A percentile compares a stretch with the other conserved stretches of the same genome.
Conservation (phyloP, 2,113 vertebrate genomes). For the Dermatemys mawii region DNA sequence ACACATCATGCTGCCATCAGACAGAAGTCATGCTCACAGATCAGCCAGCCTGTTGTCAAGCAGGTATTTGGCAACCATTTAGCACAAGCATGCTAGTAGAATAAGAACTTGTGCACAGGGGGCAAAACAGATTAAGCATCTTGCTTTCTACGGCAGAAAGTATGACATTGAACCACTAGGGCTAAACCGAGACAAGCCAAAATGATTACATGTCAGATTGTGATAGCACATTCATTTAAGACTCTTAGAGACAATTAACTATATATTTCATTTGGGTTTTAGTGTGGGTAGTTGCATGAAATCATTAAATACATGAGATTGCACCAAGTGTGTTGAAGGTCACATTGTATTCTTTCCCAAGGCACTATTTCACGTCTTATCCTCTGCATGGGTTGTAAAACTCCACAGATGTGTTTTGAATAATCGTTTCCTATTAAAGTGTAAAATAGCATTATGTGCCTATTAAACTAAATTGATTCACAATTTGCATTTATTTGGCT, state of each 20-base stretch:
- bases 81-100: neutral
- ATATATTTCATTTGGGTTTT: neutral
- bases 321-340: accelerated
- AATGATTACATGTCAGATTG: neutral
- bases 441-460: neutral
- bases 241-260: neutral
- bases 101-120: neutral
- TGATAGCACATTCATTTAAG: neutral
- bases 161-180: neutral
- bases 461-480: neutral
- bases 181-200: neutral
- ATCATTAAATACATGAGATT: neutral
- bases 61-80: conserved; percentile 38
- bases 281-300: neutral
- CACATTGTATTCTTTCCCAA: neutral
- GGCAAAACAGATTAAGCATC: neutral
- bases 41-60: conserved; percentile 22
- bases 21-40: neutral
- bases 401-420: accelerated
- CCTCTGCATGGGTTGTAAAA: neutral
- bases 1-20: neutral
- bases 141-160: conserved; percentile 6
- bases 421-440: neutral
- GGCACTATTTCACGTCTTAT: accelerated
- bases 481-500: neutral